Base-by-base conservation (phyloP, 1,140 invertebrate genomes). In the Danaus plexippus region DNA sequence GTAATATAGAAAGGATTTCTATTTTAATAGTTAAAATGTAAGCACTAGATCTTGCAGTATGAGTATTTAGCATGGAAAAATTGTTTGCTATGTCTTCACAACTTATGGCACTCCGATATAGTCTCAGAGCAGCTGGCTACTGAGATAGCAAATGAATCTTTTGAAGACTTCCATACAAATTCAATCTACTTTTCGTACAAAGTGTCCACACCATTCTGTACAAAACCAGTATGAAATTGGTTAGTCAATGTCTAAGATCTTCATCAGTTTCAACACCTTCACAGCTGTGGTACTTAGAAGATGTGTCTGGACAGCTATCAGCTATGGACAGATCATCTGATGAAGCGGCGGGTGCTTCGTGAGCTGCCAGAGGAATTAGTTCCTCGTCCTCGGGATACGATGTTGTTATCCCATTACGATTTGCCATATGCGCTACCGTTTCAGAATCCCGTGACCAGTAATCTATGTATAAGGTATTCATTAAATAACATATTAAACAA, bases 281-380 rank as follows among this genome's bases (percentile, higher is more conserved):
- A 61, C 92, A 92, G 67, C 85, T 92, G 72, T 93, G 92, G 69
- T 92, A 93, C 71, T 93, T 93, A 44, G 92, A 93, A 32, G 91
- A 92, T 0, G 91, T 92, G 63, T 93, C 92, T 4, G 92, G 85
- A 88, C 92, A 93, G 66, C 90, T 92, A 65, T 93, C 92, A 7
- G 89, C 90, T 15, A 89, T 88, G 0, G 90, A 90, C 5, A 92
- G 71, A 66, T 93, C 92, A 58, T 93, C 92, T 11, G 85, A 90
- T 0, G 91, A 93, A 2, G 89, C 91, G 6, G 79, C 81, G 11
- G 73, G 81, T 0, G 80, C 85, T 43, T 87, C 84, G 63, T 85
- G 79, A 1, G 76, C 79, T 0, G 85, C 80, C 7, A 84, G 61
- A 0, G 80, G 80, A 57, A 84, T 71, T n/a, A 86, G 57, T 43